phyloP scores from a whole-genome alignment of 1,140 invertebrate genomes.

The Gonioctena quinquepunctata region DNA sequence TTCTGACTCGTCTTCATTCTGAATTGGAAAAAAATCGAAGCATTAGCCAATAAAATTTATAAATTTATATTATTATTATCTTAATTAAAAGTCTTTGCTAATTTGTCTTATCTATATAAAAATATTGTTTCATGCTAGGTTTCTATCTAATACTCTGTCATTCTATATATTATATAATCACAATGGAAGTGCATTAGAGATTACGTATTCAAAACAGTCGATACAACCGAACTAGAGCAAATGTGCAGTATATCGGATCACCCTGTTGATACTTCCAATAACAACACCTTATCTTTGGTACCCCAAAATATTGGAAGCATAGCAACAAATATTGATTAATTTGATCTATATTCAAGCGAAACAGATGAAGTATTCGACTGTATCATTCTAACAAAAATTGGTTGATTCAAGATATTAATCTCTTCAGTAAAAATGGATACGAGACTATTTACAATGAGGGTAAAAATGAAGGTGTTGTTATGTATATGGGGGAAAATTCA shows the following conservation, averaged over 20 bases:
- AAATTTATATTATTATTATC: not conserved
- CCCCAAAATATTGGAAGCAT: not conserved
- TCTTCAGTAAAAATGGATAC: too few species aligned
- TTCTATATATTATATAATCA: not conserved
- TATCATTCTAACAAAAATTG: not conserved
- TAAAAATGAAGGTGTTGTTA: not conserved
- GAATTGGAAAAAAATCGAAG: not conserved
- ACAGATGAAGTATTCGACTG: not conserved
- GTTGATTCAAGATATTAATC: not conserved
- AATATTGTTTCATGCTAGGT: too few species aligned
- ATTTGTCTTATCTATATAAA: too few species aligned
- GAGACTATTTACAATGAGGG: not conserved
- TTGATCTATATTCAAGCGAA: not conserved
- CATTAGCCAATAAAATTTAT: not conserved
- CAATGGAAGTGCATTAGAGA: slow-evolving; percentile 1
- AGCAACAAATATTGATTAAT: not conserved
- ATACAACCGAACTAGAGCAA: not conserved
- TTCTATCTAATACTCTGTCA: not conserved
- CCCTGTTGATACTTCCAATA: not conserved
- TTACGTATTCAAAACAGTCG: not conserved
- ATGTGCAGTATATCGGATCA: slow-evolving; percentile 3
- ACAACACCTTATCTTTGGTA: not conserved
- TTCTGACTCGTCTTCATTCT: not conserved
- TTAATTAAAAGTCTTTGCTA: not conserved
- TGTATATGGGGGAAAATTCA: not conserved